phyloP scores from a whole-genome alignment of 2,888 invertebrate genomes.

The Pristionchus maxplancki region DNA sequence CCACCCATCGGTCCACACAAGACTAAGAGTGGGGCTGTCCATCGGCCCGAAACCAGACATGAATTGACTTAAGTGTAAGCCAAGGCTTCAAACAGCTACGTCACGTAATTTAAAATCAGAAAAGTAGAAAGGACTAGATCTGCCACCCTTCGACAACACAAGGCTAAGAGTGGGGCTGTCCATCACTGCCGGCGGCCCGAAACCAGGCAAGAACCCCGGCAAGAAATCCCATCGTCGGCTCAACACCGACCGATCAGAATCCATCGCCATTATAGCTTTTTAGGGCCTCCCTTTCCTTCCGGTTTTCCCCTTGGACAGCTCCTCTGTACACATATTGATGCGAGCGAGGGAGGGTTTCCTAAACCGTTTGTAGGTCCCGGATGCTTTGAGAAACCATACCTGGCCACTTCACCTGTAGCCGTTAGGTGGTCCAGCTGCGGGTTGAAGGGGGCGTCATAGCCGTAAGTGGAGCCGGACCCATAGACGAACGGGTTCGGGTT shows the following conservation, averaged over 20 bases:
- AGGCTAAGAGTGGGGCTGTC: too few relatives aligned
- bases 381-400: conserved; percentile 5
- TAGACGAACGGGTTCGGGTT: conserved; percentile 46
- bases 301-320: neutral
- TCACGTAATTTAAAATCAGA: too few relatives aligned
- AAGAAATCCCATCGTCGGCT: conserved; percentile 9
- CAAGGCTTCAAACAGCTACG: too few relatives aligned
- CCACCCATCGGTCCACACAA: too few relatives aligned
- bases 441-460: conserved; percentile 43
- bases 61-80: too few relatives aligned
- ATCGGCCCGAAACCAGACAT: too few relatives aligned
- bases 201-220: conserved; percentile 27
- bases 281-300: conserved; percentile 11
- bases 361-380: neutral
- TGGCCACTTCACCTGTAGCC: neutral
- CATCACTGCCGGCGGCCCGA: neutral
- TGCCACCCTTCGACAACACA: too few relatives aligned
- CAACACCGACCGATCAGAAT: neutral
- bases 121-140: too few relatives aligned
- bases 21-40: too few relatives aligned
- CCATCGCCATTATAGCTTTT: conserved; percentile 33
- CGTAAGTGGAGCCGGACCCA: neutral
- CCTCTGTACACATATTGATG: neutral
- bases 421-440: conserved; percentile 41
- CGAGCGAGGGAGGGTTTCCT: neutral